Evolutionary conservation across 2,888 invertebrate genomes (phyloP).

Genomic region (Yponomeuta sedellus): DNA sequence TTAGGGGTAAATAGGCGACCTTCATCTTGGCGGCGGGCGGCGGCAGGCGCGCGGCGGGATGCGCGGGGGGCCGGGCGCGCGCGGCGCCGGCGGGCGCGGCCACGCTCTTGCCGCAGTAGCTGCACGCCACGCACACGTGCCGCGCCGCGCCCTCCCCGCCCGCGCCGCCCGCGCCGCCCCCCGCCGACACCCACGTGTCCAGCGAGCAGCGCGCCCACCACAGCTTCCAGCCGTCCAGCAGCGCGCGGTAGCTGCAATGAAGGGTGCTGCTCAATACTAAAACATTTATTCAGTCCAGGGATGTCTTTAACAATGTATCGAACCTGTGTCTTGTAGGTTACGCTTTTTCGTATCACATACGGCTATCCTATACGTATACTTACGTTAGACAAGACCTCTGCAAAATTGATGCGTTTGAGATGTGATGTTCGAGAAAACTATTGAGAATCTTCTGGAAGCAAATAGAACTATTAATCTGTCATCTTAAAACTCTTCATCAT

Average conservation of each 20-base stretch:
- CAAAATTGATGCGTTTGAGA: too few species aligned
- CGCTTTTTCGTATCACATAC: too few species aligned
- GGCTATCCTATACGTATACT: too few species aligned
- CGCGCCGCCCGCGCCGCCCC: slow-evolving; percentile 60
- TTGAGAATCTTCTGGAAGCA: too few species aligned
- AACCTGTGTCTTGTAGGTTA: neutral
- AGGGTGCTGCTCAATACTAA: too few species aligned
- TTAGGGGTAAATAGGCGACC: too few species aligned
- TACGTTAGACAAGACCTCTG: too few species aligned
- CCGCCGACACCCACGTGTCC: slow-evolving; percentile 85
- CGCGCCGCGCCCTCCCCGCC: slow-evolving; percentile 33
- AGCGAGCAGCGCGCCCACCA: slow-evolving; percentile 94
- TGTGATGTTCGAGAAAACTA: too few species aligned
- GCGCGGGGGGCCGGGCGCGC: slow-evolving; percentile 55
- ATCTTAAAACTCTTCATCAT: too few species aligned
- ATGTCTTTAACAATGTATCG: too few species aligned
- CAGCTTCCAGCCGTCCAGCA: slow-evolving; percentile 92
- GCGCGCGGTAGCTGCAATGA: slow-evolving; percentile 85
- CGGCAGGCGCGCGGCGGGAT: slow-evolving; percentile 76
- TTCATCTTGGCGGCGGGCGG: slow-evolving; percentile 84
- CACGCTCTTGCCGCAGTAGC: slow-evolving; percentile 96
- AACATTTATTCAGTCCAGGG: too few species aligned
- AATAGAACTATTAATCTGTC: too few species aligned
- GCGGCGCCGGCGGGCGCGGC: slow-evolving; percentile 85
- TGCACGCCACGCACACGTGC: slow-evolving; percentile 83